Base-by-base conservation (phyloP, 2,888 invertebrate genomes). In the Syritta pipiens region DNA sequence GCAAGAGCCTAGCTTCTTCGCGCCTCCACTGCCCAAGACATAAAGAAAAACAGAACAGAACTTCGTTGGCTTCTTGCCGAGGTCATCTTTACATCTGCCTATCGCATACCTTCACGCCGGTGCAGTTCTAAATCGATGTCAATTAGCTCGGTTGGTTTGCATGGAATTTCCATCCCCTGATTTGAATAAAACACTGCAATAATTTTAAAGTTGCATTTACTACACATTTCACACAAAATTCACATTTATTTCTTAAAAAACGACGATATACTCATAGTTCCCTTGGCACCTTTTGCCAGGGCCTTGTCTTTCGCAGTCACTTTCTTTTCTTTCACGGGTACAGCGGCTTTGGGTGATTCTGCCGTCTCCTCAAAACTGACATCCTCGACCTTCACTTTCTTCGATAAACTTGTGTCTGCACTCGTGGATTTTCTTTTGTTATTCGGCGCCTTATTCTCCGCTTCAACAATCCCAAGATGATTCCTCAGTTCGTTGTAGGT, bases 201-300 rank as follows among this genome's bases (percentile, higher is more conserved):
- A n/a, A n/a, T n/a, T n/a, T n/a, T n/a, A n/a, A n/a, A n/a, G 7
- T 4, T 53, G 12, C 5, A 20, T 51, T 65, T 37, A 7, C 19
- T 37, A 2, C 5, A 28, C n/a, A 37, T 24, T 53, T 35, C n/a
- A 22, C 12, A 60, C 26, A 22, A 28, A 26, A 10, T 24, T 44
- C 6, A 46, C 12, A n/a, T n/a, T 81, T 95, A 94, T 82, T 82
- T 83, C 71, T 91, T 92, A 86, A 96, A 96, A 89, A 95, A 95
- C 26, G 93, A 93, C 57, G 94, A 92, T 85, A 96, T 95, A 84
- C 91, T 93, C 89, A 95, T 96, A 22, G 94, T 93, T 51, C 95
- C 94, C 84, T 91, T 91, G 24, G 96, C 95, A 62, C 95, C 94
- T 87, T 94, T 95, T 6, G 88, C 87, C 81, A 88, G 71, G 0